Evolutionary conservation across 92 coral and sea anemone genomes (phyloP).

Genomic region (Montipora capitata): DNA sequence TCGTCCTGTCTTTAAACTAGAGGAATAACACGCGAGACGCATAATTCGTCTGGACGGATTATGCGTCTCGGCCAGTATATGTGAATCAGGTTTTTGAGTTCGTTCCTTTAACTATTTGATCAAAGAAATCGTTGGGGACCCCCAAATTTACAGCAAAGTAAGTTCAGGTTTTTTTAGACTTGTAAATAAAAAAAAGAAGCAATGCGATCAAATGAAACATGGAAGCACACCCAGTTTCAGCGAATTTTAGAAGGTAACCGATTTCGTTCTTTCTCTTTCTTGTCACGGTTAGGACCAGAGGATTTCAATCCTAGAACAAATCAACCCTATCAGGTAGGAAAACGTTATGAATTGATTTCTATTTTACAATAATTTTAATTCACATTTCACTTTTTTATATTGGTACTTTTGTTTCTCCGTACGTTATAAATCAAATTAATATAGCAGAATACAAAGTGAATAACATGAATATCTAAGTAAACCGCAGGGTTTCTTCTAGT

Average conservation of each 20-base stretch:
- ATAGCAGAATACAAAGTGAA: no score
- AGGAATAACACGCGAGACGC: no score
- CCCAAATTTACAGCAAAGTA: slow-evolving; percentile 87
- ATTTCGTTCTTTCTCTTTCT: slow-evolving; percentile 26
- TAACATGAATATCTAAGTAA: no score
- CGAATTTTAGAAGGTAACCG: slow-evolving; percentile 42
- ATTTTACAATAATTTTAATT: slow-evolving; percentile 10
- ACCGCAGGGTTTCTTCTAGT: no score
- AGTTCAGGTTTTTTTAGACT: slow-evolving; percentile 50
- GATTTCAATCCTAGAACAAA: slow-evolving; percentile 64
- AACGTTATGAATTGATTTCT: slow-evolving; percentile 40
- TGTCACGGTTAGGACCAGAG: slow-evolving; percentile 61
- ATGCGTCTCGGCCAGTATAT: not conserved
- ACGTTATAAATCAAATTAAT: no score
- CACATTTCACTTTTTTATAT: not conserved
- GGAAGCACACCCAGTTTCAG: slow-evolving; percentile 27
- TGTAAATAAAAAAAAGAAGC: not conserved
- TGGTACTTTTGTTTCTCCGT: slow-evolving; percentile 26
- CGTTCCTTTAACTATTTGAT: slow-evolving; percentile 75
- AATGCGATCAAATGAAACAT: not conserved
- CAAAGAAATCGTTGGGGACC: slow-evolving; percentile 84
- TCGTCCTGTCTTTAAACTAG: no score
- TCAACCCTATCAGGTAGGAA: slow-evolving; percentile 53
- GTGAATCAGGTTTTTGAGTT: slow-evolving; percentile 67
- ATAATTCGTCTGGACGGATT: no score